Conservation (phyloP, 2,797 vertebrate species). For the Megalops cyprinoides region DNA sequence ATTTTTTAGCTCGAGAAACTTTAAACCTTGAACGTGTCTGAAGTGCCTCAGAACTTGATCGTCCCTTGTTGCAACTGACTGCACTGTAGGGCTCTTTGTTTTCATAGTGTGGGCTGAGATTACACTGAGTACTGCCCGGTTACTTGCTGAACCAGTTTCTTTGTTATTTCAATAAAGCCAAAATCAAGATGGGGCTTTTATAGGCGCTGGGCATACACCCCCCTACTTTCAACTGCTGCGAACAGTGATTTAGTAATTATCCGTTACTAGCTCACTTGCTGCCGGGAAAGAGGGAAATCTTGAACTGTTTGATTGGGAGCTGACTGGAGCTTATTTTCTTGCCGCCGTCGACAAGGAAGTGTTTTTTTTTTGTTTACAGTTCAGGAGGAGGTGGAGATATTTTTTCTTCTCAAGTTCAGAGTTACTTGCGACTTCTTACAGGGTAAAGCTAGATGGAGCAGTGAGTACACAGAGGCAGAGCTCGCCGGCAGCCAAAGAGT, state of each 20-base stretch:
- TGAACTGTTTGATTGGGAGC: constrained; percentile 36
- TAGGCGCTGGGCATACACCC: constrained; percentile 41
- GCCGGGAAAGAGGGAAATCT: constrained; percentile 28
- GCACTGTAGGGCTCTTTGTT: constrained; percentile 16
- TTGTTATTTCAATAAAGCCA: constrained; percentile 56
- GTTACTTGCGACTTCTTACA: constrained; percentile 59
- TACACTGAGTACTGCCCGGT: constrained; percentile 14
- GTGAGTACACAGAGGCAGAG: constrained; percentile 38
- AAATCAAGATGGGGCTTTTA: constrained; percentile 46
- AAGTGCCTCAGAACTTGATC: constrained; percentile 1
- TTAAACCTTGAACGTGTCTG: neutral
- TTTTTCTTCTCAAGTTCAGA: constrained; percentile 45
- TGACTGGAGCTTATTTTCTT: constrained; percentile 42
- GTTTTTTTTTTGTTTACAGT: constrained; percentile 58
- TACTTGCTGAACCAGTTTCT: constrained; percentile 72
- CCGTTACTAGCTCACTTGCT: constrained; percentile 33
- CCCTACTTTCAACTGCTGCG: constrained; percentile 16
- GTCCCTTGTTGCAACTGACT: neutral
- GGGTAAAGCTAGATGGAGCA: constrained; percentile 51
- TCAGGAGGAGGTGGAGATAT: constrained; percentile 53
- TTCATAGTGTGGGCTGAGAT: constrained; percentile 30
- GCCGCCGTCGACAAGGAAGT: constrained; percentile 58
- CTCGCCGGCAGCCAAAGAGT: neutral
- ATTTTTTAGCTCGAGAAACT: neutral
- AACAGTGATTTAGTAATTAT: constrained; percentile 35